Base-by-base conservation (phyloP, 1,140 invertebrate species). In the Trichoplusia ni region DNA sequence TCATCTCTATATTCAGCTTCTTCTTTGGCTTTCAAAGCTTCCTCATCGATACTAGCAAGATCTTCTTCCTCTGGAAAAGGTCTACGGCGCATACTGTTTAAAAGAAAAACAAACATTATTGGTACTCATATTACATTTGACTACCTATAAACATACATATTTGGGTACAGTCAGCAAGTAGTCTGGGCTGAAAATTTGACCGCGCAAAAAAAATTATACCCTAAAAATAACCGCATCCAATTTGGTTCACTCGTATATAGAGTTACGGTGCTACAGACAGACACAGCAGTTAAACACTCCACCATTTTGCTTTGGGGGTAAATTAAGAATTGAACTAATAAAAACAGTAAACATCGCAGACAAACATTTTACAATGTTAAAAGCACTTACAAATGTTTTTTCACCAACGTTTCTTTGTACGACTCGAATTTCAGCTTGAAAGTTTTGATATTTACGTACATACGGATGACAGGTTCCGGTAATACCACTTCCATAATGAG, bases 41-140 rank as follows among this genome's bases (percentile, higher is more conserved):
- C 88, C 72, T 89, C 86, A 18, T 89, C 86, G 33, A 90, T 81
- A 73, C 86, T 89, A 3, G 86, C 88, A 7, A 89, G 67, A 64
- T 90, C 88, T 67, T 90, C 85, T 73, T 89, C 86, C 14, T 73
- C 75, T 6, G 88, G 88, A 59, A 89, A 86, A 40, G 87, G 87
- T 35, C 84, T 80, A 37, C 84, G 44, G 3, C 83, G 81, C 77
- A 88, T 81, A 38, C 87, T 90, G 25, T 44, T 31, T 8, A 42
- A 44, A 60, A 18, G 60, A n/a, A 2, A 44, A 46, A 49, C 7
- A 11, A 21, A 23, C 4, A 2, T 3, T 23, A 18, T 63, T 46
- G 29, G 13, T 44, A n/a, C 35, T 0, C 2, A 31, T 14, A 25
- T 14, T 40, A 13, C 40, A 14, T 7, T 21, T 13, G 47, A n/a